These are phyloP conservation scores for Ciconia maguari DNA, from an alignment of 2,113 vertebrate species.

Conservation along the genomic window DNA sequence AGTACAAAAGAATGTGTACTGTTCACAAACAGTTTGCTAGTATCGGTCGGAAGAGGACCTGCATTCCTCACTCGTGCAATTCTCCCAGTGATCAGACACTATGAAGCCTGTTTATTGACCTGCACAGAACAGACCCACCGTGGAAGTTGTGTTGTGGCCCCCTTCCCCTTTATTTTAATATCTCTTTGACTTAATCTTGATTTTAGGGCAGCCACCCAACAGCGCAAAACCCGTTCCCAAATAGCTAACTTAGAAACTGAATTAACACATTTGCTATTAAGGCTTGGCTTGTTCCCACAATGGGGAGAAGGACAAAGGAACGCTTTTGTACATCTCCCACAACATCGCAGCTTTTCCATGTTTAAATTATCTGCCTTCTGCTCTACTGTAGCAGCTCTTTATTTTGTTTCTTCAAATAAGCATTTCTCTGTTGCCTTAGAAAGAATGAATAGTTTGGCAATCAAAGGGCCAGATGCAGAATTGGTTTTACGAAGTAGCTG, in stretches of 20 bases:
- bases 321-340: not conserved
- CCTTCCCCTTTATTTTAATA: not conserved
- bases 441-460: slow-evolving; percentile 7
- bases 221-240: not conserved
- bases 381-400: slow-evolving; percentile 8
- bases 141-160: not conserved
- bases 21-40: slow-evolving; percentile 47
- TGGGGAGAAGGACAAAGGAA: not conserved
- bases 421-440: not conserved
- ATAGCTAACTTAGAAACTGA: not conserved
- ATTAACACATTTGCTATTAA: not conserved
- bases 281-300: not conserved
- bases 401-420: slow-evolving; percentile 37
- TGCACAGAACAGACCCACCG: not conserved
- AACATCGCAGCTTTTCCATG: not conserved
- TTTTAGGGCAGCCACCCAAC: not conserved
- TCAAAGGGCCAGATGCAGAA: slow-evolving; percentile 32
- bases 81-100: not conserved
- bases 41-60: slow-evolving; percentile 16
- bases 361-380: slow-evolving; percentile 35
- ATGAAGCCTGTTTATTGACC: slow-evolving; percentile 30
- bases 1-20: slow-evolving; percentile 55
- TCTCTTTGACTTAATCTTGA: not conserved
- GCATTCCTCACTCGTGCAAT: not conserved
- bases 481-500: not conserved